Evolutionary conservation across 2,888 invertebrate genomes (phyloP).

Genomic region (Pimpla rufipes): DNA sequence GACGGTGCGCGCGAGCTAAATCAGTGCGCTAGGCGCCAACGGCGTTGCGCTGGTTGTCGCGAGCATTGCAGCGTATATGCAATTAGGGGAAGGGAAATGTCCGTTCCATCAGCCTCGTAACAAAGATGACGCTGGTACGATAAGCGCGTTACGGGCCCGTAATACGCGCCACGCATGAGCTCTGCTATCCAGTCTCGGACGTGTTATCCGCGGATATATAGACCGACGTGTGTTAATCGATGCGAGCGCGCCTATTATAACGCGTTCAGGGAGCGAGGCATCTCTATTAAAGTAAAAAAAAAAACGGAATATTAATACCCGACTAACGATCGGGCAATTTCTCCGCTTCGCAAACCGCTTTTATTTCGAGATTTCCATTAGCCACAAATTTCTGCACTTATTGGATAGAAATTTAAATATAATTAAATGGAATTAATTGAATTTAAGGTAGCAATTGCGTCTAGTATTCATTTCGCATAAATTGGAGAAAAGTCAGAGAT

Average conservation of each 20-base stretch:
- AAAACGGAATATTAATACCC: too few relatives aligned
- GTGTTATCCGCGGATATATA: constrained; percentile 51
- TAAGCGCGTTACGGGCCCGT: constrained; percentile 31
- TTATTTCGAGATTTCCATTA: too few relatives aligned
- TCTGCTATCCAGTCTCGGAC: constrained; percentile 39
- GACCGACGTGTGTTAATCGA: constrained; percentile 52
- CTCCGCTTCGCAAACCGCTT: too few relatives aligned
- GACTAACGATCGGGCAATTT: too few relatives aligned
- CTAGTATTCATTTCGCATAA: too few relatives aligned
- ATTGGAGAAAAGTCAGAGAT: too few relatives aligned
- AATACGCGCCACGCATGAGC: constrained; percentile 10
- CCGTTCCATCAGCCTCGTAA: constrained; percentile 37
- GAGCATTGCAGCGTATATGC: constrained; percentile 28
- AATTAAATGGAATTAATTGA: too few relatives aligned
- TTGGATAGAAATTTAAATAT: too few relatives aligned
- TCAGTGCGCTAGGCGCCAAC: constrained; percentile 35
- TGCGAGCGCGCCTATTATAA: constrained; percentile 34
- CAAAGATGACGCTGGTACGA: constrained; percentile 58
- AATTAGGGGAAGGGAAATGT: constrained; percentile 44
- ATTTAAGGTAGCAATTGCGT: too few relatives aligned
- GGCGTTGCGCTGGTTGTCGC: constrained; percentile 14
- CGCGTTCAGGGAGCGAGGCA: neutral
- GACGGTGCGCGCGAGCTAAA: constrained; percentile 5
- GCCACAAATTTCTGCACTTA: too few relatives aligned
- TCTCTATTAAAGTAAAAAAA: too few relatives aligned